Evolutionary conservation across 2,888 invertebrate genomes (phyloP).

Genomic region (Apamea monoglypha): DNA sequence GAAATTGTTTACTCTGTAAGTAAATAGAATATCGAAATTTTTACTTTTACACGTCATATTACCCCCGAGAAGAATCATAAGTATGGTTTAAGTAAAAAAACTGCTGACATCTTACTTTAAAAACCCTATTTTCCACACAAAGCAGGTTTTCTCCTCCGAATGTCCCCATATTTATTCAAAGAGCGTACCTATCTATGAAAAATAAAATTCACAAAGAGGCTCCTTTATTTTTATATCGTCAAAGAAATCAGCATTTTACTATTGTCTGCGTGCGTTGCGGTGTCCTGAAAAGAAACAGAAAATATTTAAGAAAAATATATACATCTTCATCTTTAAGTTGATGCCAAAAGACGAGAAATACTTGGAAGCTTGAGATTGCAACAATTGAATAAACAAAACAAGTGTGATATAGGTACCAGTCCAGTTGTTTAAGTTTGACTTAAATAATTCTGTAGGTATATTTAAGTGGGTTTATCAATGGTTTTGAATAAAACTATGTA

Average conservation of each 20-base stretch:
- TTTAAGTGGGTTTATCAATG: neutral
- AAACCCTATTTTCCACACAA: conserved; percentile 8
- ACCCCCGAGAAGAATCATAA: neutral
- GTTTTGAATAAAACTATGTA: neutral
- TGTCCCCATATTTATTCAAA: conserved; percentile 58
- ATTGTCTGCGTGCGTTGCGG: conserved; percentile 25
- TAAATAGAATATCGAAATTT: neutral
- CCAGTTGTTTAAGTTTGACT: neutral
- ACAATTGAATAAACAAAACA: neutral
- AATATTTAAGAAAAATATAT: neutral
- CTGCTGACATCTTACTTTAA: neutral
- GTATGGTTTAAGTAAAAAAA: neutral
- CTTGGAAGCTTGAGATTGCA: no score
- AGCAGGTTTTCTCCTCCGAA: neutral
- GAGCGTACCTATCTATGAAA: conserved; percentile 31
- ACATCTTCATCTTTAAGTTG: neutral
- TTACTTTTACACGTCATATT: neutral
- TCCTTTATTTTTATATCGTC: conserved; percentile 46
- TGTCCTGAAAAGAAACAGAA: conserved; percentile 18
- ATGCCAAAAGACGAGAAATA: neutral
- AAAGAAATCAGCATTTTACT: conserved; percentile 55
- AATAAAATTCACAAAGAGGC: conserved; percentile 51
- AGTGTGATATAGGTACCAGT: neutral
- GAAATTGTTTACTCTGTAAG: neutral
- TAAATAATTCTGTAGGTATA: no score